phyloP scores from a whole-genome alignment of 1,140 invertebrate species.

The Euwallacea similis region DNA sequence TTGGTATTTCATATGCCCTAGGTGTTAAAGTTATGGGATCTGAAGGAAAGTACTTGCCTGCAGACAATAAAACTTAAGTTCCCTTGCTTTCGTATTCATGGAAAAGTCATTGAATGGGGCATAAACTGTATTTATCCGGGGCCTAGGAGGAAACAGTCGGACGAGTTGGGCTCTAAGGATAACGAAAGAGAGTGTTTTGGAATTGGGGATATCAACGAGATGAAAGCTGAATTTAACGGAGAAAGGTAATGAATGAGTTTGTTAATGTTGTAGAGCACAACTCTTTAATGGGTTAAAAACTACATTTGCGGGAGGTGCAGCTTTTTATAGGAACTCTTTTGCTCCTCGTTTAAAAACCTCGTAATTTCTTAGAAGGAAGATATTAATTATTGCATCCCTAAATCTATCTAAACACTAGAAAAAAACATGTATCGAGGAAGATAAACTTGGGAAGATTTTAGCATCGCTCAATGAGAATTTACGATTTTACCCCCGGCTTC shows the following conservation, averaged over 20 bases:
- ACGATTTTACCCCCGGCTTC: too few relatives aligned
- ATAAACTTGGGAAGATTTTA: too few relatives aligned
- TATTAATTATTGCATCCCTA: too few relatives aligned
- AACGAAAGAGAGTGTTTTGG: conserved; percentile 26
- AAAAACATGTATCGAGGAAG: too few relatives aligned
- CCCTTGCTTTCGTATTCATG: conserved; percentile 57
- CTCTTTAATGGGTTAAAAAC: background rate
- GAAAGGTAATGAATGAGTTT: background rate
- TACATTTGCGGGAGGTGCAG: too few relatives aligned
- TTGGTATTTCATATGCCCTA: conserved; percentile 34
- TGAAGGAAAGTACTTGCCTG: conserved; percentile 57
- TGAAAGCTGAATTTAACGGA: conserved; percentile 12
- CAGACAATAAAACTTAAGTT: conserved; percentile 58
- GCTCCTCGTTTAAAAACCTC: too few relatives aligned
- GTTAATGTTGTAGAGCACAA: too few relatives aligned
- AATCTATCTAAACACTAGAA: too few relatives aligned
- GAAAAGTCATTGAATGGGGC: conserved; percentile 59
- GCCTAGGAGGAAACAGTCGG: conserved; percentile 45
- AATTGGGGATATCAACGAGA: conserved; percentile 35
- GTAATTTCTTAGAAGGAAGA: too few relatives aligned
- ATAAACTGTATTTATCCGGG: conserved; percentile 57
- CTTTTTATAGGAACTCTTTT: too few relatives aligned
- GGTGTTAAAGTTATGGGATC: conserved; percentile 59
- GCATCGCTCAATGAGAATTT: too few relatives aligned
- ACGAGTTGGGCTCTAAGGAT: background rate